Evolutionary conservation across 2,888 invertebrate genomes (phyloP), one percentile per base, ranked within the genome.

Genomic region (Choreutis nemorana): DNA sequence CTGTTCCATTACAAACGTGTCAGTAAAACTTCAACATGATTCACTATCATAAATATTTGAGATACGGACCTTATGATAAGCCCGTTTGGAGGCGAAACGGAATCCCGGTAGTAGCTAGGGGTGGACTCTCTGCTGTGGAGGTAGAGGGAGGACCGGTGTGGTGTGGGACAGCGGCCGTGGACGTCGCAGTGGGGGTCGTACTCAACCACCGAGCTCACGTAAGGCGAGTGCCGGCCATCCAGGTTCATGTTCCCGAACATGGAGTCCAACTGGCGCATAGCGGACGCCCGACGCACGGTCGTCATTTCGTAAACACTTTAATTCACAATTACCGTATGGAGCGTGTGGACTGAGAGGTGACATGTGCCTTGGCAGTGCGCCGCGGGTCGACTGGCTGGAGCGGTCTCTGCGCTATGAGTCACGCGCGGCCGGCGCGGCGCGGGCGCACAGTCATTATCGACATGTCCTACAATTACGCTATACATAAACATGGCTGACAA

Each of bases 201-300:
- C 44, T 86, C 86, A 27, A 82, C 72, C 47, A 81, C 80, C 22
- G 81, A 80, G 55, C 64, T 75, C 42, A 77, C 77, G 29, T 66
- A 39, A 27, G 78, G 68, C 32, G 71, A 73, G 33, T 62, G 64
- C 26, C 73, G 62, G 22, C 65, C 68, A 22, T 85, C 85, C 45
- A 87, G 54, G 52, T 79, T 84, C 46, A 86, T 82, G 49, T 83
- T 85, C 38, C 80, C 81, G 66, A 90, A 89, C 55, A 90, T 83
- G 24, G 86, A 85, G 55, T 89, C 89, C 49, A 90, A 68, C 44
- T 88, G 84, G 46, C 84, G 85, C 59, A 89, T 84, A 20, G 87
- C 87, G 36, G 83, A 80, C 32, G 83, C 84, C 48, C 86, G 85
- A 58, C 84, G 85, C 34, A 83, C 81, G 23, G 81, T 68, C 40